Evolutionary conservation across 2,797 vertebrate species (phyloP), one percentile per base, ranked within the genome.

Genomic region (Lepidocolaptes lacrymiger): DNA sequence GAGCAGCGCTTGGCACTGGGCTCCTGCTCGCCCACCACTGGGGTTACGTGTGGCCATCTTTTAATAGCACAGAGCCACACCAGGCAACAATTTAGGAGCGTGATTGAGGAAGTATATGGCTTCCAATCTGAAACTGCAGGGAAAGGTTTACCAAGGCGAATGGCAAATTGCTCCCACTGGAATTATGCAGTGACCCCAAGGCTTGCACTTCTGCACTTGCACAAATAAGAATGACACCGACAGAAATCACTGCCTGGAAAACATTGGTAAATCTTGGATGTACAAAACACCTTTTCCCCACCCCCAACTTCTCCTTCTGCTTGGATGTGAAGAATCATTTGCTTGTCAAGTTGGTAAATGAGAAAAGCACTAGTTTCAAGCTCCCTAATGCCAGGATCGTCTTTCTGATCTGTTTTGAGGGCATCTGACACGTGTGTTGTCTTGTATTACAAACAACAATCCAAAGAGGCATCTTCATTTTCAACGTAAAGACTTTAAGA

Each of bases 201-300:
- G 74, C 18, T 16, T 14, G 62, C 28, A 22, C 62, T 81, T n/a
- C 22, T 85, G 41, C 37, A 54, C 30, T 34, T 74, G 36, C 41
- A 61, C 44, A 87, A 82, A 21, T 14, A 55, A 80, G 26, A 76
- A 32, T 0, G 0, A 15, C 32, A 44, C 44, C 0, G 0, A 78
- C 48, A 85, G 41, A 75, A 92, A 67, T 28, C 72, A n/a, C 78
- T 43, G 34, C 68, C 37, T 61, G 44, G 48, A 49, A 92, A 79
- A 69, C 6, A 68, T 3, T 46, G 64, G 55, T 44, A 63, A 36
- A 71, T 43, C 78, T 4, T 20, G 8, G 59, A 48, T 2, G 12
- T 7, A 64, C 18, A 34, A 20, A 87, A 68, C 49, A 55, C 6
- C 36, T 62, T 59, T 64, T 78, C 30, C 46, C 15, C 18, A 85